A percentile compares a stretch with the other conserved stretches of the same genome.
These are phyloP conservation scores for Hypomecis atomaria DNA, from an alignment of 2,888 invertebrate genomes.

Conservation along the genomic window DNA sequence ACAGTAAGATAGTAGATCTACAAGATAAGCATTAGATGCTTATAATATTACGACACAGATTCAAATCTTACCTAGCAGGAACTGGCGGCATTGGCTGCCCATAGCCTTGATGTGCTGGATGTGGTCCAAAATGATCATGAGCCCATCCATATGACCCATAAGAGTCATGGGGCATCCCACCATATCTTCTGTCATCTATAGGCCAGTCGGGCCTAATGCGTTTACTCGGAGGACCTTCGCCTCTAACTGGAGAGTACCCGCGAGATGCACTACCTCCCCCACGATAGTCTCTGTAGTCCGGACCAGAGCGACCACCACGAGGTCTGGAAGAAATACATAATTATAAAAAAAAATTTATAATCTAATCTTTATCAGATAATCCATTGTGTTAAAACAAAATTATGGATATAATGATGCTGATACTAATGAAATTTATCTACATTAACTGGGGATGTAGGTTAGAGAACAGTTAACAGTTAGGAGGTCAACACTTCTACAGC, in stretches of 20 bases:
- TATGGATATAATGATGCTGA: background rate
- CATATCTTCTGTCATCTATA: constrained; percentile 79
- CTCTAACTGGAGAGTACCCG: constrained; percentile 90
- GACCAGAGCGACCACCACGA: constrained; percentile 88
- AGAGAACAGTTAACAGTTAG: constrained; percentile 4
- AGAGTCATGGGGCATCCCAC: constrained; percentile 80
- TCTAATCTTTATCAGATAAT: constrained; percentile 3
- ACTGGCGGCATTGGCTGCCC: constrained; percentile 84
- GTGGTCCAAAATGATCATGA: constrained; percentile 83
- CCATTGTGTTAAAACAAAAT: background rate
- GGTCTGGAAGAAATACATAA: constrained; percentile 51
- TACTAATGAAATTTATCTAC: background rate
- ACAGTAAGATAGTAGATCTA: background rate
- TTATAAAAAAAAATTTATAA: background rate
- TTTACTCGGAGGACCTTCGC: constrained; percentile 91
- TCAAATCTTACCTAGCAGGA: constrained; percentile 70
- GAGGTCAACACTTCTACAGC: background rate
- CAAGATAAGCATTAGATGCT: no score
- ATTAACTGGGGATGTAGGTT: constrained; percentile 2
- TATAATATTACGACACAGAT: background rate
- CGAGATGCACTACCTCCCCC: constrained; percentile 88
- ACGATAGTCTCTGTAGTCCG: constrained; percentile 91
- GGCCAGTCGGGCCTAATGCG: constrained; percentile 91
- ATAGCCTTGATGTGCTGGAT: constrained; percentile 86
- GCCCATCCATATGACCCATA: constrained; percentile 84